phyloP scores from a whole-genome alignment of 2,888 invertebrate species.

The Phoenoteleia sp. region DNA sequence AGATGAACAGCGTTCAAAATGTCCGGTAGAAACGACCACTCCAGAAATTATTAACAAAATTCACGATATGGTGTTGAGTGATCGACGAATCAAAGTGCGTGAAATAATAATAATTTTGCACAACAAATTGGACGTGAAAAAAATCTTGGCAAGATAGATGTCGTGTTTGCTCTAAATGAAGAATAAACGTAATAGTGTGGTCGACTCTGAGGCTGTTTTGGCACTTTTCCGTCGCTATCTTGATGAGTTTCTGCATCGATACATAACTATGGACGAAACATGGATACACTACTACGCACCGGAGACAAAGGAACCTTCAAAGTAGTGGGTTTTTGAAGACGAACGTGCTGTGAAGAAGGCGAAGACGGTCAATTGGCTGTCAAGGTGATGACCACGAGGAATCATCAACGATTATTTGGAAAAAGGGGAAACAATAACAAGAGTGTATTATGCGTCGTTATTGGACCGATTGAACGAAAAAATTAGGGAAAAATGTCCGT shows the following conservation, averaged over 20 bases:
- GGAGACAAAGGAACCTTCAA: background rate
- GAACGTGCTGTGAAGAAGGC: background rate
- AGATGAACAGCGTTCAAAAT: background rate
- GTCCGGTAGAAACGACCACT: conserved; percentile 56
- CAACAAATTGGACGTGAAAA: conserved; percentile 66
- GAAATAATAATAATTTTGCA: conserved; percentile 68
- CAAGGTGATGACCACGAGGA: too few relatives aligned
- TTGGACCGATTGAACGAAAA: too few relatives aligned
- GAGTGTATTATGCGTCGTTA: too few relatives aligned
- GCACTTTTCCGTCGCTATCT: too few relatives aligned
- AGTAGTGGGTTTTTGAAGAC: background rate
- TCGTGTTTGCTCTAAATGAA: conserved; percentile 38
- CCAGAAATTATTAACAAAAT: conserved; percentile 77
- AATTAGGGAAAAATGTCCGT: too few relatives aligned
- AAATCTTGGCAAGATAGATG: conserved; percentile 69
- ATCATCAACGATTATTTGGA: too few relatives aligned
- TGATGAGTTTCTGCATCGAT: background rate
- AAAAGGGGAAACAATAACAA: too few relatives aligned
- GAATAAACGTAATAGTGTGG: conserved; percentile 4
- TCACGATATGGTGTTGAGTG: conserved; percentile 78
- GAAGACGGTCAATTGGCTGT: background rate
- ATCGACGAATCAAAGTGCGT: conserved; percentile 79
- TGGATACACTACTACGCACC: background rate
- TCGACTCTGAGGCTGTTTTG: background rate
- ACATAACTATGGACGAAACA: background rate